Evolutionary conservation across 2,113 vertebrate genomes (phyloP).

Genomic region (Tamias sibiricus): DNA sequence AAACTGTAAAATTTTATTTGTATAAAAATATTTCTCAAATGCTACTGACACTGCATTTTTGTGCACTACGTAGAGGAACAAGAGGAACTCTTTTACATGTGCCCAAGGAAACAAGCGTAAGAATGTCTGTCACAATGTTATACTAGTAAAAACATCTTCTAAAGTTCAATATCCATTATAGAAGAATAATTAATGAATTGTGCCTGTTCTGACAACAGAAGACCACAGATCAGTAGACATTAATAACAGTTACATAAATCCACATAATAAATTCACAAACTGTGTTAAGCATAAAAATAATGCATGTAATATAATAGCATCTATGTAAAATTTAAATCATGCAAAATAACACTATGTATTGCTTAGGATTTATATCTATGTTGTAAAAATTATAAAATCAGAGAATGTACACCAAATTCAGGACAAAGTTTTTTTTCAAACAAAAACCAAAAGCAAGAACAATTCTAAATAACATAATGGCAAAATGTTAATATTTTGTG

Average conservation of each 20-base stretch:
- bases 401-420: neutral
- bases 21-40: neutral
- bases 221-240: neutral
- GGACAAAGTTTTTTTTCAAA: neutral
- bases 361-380: neutral
- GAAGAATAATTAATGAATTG: neutral
- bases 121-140: neutral
- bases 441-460: too few species aligned
- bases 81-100: neutral
- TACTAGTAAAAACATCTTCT: neutral
- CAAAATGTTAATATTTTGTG: conserved; percentile 13
- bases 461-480: neutral
- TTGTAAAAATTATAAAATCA: neutral
- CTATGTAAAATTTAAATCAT: neutral
- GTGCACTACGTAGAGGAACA: neutral
- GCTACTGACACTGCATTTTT: neutral
- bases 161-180: neutral
- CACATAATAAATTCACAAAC: neutral
- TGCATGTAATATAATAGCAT: neutral
- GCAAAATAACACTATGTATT: neutral
- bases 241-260: neutral
- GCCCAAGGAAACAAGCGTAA: neutral
- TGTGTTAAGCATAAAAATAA: neutral
- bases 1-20: neutral
- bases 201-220: neutral